These are phyloP conservation scores for Nezara viridula DNA, from an alignment of 2,888 invertebrate species.

Conservation along the genomic window DNA sequence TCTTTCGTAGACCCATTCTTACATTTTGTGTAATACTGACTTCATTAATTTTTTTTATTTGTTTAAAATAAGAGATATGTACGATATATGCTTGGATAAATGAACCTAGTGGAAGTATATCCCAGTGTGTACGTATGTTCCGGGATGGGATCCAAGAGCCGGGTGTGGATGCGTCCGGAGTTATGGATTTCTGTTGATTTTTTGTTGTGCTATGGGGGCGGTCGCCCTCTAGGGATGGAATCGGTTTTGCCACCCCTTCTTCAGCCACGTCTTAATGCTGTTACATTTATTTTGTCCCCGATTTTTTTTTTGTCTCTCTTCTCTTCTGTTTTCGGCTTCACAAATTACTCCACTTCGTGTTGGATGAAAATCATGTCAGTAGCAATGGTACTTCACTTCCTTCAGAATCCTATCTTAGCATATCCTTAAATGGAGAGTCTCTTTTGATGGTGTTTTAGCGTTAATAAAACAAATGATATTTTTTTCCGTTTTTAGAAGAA, in stretches of 20 bases:
- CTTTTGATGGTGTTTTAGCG: too few relatives aligned
- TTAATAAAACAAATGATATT: too few relatives aligned
- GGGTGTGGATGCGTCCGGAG: constrained; percentile 47
- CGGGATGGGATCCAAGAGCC: neutral
- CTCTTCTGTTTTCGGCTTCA: neutral
- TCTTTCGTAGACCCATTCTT: neutral
- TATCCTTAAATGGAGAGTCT: neutral
- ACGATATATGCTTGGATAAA: neutral
- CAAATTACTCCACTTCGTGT: neutral
- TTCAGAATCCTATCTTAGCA: neutral
- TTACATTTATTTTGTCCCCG: neutral
- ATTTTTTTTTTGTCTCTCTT: neutral
- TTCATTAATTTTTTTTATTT: neutral
- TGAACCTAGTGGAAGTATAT: neutral
- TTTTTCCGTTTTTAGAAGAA: too few relatives aligned
- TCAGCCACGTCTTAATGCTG: neutral
- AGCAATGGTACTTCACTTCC: neutral
- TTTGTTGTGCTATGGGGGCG: constrained; percentile 38
- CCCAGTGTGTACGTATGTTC: neutral
- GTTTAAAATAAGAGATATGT: neutral
- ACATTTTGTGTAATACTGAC: neutral
- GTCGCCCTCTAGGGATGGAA: constrained; percentile 38
- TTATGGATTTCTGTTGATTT: constrained; percentile 49
- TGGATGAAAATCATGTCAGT: neutral
- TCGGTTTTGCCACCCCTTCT: constrained; percentile 30